Conservation (phyloP, 2,888 invertebrate species). For the Steromphala cineraria region DNA sequence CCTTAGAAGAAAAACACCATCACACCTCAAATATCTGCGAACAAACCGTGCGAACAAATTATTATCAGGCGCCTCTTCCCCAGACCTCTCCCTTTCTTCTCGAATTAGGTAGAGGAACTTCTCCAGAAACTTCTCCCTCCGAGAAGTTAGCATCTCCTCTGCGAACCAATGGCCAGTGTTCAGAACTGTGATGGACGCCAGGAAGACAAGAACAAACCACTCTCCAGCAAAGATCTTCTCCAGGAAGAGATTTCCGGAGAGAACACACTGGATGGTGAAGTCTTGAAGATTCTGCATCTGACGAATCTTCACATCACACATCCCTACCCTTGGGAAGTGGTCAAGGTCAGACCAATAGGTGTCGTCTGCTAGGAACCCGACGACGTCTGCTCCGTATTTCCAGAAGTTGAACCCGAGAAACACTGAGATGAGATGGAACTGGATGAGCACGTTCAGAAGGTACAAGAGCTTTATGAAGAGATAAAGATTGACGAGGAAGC, state of each 20-base stretch:
- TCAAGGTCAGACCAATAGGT: slow-evolving; percentile 48
- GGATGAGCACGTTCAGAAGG: slow-evolving; percentile 50
- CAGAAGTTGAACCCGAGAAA: slow-evolving; percentile 57
- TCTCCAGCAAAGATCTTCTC: slow-evolving; percentile 61
- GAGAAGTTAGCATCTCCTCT: neutral
- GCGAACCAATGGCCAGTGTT: neutral
- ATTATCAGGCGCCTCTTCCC: slow-evolving; percentile 29
- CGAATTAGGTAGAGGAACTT: neutral
- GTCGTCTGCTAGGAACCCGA: slow-evolving; percentile 43
- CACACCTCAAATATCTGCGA: neutral
- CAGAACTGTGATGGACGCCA: slow-evolving; percentile 43
- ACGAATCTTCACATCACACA: slow-evolving; percentile 59
- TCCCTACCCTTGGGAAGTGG: slow-evolving; percentile 54
- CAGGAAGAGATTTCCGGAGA: slow-evolving; percentile 60
- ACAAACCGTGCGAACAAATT: slow-evolving; percentile 41
- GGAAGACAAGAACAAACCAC: slow-evolving; percentile 60
- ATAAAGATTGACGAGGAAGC: slow-evolving; percentile 55
- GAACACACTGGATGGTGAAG: slow-evolving; percentile 58
- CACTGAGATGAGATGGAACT: slow-evolving; percentile 55
- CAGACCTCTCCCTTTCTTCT: slow-evolving; percentile 44
- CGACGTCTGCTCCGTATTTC: slow-evolving; percentile 53
- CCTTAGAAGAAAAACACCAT: neutral
- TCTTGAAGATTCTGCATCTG: slow-evolving; percentile 59
- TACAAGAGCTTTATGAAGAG: slow-evolving; percentile 52
- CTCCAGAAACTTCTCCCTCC: neutral